These are phyloP conservation scores for Rostratula benghalensis DNA, from an alignment of 2,113 vertebrate species.

Conservation along the genomic window DNA sequence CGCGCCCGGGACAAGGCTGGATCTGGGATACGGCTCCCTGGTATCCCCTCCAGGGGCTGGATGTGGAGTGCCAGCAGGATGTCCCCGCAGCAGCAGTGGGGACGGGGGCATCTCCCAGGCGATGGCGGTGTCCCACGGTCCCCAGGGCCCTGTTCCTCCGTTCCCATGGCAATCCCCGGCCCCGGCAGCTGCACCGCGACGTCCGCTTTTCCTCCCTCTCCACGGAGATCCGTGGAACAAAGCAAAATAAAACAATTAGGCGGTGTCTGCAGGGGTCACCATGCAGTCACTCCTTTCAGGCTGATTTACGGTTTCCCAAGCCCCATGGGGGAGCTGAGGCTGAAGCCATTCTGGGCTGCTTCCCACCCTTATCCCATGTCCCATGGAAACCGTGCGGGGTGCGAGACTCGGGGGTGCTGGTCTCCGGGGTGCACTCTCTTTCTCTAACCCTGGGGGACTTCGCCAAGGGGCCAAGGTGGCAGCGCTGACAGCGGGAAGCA, in stretches of 20 bases:
- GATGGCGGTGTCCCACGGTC: neutral
- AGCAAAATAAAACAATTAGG: neutral
- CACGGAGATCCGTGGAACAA: neutral
- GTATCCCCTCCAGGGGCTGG: neutral
- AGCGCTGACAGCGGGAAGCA: neutral
- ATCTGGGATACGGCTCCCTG: neutral
- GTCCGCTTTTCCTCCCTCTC: neutral
- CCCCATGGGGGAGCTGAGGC: accelerated
- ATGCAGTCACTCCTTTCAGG: neutral
- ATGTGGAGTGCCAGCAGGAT: accelerated
- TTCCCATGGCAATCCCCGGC: neutral
- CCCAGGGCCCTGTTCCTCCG: neutral
- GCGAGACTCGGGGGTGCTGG: too few relatives aligned
- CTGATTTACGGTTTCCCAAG: neutral
- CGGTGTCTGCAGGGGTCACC: neutral
- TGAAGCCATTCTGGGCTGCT: neutral
- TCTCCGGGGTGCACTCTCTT: too few relatives aligned
- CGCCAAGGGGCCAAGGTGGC: neutral
- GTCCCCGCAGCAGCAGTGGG: neutral
- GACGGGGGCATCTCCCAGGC: neutral
- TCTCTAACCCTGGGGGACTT: neutral
- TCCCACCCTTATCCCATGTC: neutral
- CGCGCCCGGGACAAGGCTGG: accelerated
- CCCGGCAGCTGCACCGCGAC: neutral
- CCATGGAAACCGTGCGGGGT: accelerated